Evolutionary conservation across 2,113 vertebrate species (phyloP).

Genomic region (Hystrix cristata): DNA sequence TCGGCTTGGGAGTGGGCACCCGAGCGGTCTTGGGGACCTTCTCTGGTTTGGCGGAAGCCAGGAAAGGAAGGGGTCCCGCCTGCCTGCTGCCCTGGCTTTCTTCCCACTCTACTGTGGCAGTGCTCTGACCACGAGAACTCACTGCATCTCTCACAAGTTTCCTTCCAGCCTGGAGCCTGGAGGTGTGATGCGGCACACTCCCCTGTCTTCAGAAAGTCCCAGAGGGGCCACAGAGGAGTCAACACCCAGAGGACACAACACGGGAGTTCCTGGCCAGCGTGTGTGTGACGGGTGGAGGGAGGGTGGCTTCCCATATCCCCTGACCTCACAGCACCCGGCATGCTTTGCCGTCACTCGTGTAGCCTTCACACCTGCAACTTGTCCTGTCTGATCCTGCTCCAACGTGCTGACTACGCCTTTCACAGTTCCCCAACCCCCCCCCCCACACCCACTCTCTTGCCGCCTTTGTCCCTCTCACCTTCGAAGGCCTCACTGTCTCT

Average conservation of each 20-base stretch:
- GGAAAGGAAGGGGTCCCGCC: neutral
- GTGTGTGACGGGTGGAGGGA: neutral
- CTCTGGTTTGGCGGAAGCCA: no score
- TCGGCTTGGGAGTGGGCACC: neutral
- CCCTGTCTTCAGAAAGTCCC: neutral
- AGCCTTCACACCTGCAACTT: neutral
- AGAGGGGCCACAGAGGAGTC: neutral
- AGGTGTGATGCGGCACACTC: neutral
- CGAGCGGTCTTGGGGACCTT: neutral
- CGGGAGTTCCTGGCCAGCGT: neutral
- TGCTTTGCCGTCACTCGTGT: neutral
- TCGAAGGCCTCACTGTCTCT: neutral
- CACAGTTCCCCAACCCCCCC: fast-evolving
- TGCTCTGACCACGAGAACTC: neutral
- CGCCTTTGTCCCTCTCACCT: neutral
- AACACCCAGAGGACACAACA: neutral
- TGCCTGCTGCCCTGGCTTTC: fast-evolving
- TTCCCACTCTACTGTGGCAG: no score
- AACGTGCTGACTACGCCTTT: neutral
- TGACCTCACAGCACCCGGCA: no score
- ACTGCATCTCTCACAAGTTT: fast-evolving
- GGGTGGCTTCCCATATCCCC: neutral
- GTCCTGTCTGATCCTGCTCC: neutral
- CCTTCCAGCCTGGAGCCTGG: neutral
- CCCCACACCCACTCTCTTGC: neutral